These are phyloP conservation scores for Anoplophora glabripennis DNA, from an alignment of 1,140 invertebrate species.

Conservation along the genomic window DNA sequence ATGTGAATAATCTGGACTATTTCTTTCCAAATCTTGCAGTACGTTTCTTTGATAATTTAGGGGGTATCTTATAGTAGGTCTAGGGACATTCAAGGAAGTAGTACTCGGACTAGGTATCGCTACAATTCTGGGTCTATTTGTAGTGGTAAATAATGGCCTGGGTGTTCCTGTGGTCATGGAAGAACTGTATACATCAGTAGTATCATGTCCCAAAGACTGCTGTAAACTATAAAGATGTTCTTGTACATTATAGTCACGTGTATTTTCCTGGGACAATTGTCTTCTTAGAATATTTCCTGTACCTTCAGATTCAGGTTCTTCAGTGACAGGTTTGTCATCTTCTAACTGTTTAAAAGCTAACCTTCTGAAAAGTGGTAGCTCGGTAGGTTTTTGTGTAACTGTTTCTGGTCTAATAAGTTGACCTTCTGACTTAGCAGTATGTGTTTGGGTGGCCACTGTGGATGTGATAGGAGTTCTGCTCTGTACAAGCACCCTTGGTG, in stretches of 20 bases:
- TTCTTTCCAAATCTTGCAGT: conserved; percentile 28
- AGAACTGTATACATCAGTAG: conserved; percentile 64
- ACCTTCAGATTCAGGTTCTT: conserved; percentile 51
- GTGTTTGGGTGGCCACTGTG: conserved; percentile 29
- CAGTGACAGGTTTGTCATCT: conserved; percentile 52
- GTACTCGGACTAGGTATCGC: conserved; percentile 32
- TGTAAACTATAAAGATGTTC: conserved; percentile 48
- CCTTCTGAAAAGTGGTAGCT: conserved; percentile 31
- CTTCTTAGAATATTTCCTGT: conserved; percentile 56
- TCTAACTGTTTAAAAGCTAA: conserved; percentile 21
- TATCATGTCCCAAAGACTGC: conserved; percentile 55
- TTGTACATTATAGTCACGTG: conserved; percentile 50
- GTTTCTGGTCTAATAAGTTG: conserved; percentile 40
- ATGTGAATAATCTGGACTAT: conserved; percentile 30
- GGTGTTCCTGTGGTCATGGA: conserved; percentile 57
- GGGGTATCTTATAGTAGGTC: too few relatives aligned
- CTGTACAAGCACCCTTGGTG: conserved; percentile 37
- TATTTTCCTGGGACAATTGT: conserved; percentile 51
- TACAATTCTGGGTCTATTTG: conserved; percentile 45
- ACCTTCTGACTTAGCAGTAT: too few relatives aligned
- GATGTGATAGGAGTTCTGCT: conserved; percentile 26
- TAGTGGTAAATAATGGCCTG: conserved; percentile 64
- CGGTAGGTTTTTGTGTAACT: conserved; percentile 32
- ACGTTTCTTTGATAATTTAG: conserved; percentile 34
- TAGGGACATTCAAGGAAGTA: too few relatives aligned